phyloP scores from a whole-genome alignment of 2,888 invertebrate genomes.

The Dysmachus trigonus region DNA sequence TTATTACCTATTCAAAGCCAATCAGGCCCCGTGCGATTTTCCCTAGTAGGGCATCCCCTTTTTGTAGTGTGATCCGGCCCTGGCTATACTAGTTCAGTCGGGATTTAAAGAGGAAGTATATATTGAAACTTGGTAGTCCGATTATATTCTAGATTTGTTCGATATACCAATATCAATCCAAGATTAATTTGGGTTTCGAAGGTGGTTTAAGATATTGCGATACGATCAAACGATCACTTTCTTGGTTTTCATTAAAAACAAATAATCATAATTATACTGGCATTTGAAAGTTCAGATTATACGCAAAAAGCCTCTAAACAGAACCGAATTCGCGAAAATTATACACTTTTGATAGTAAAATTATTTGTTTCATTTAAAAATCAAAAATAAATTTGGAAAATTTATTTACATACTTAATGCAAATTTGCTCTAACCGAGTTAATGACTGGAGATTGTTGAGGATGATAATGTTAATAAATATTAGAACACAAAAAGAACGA shows the following conservation, averaged over 20 bases:
- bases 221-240: too few relatives aligned
- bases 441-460: conserved; percentile 58
- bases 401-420: conserved; percentile 40
- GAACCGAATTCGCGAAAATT: neutral
- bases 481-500: conserved; percentile 43
- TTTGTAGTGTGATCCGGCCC: too few relatives aligned
- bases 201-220: too few relatives aligned
- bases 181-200: too few relatives aligned
- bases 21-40: too few relatives aligned
- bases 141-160: too few relatives aligned
- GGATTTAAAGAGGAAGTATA: too few relatives aligned
- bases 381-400: conserved; percentile 2
- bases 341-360: neutral
- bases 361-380: neutral
- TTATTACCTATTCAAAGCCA: too few relatives aligned
- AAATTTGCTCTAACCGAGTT: conserved; percentile 54
- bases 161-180: too few relatives aligned
- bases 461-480: conserved; percentile 48
- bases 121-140: too few relatives aligned
- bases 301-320: neutral
- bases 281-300: neutral
- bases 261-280: neutral
- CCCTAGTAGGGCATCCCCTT: too few relatives aligned
- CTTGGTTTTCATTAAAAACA: neutral
- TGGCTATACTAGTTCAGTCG: too few relatives aligned